Evolutionary conservation across 2,113 vertebrate genomes (phyloP).

Genomic region (Psettodes erumei): DNA sequence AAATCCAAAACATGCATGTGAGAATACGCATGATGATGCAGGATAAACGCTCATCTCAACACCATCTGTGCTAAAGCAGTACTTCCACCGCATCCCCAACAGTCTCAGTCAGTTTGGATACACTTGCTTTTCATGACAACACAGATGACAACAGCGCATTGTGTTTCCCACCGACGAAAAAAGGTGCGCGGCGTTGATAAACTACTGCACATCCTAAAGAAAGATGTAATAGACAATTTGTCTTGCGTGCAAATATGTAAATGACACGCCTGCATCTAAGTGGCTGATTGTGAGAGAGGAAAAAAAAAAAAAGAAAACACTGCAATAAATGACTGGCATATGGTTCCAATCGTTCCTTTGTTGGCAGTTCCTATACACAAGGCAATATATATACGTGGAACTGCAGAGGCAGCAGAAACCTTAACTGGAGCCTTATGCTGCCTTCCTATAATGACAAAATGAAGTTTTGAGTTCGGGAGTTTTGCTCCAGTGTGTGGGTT

Average conservation of each 20-base stretch:
- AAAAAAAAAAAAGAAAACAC: slow-evolving; percentile 35
- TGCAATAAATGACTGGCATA: slow-evolving; percentile 79
- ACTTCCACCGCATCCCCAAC: background rate
- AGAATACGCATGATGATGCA: background rate
- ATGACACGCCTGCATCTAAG: slow-evolving; percentile 70
- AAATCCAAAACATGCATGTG: slow-evolving; percentile 15
- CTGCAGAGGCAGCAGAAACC: slow-evolving; percentile 78
- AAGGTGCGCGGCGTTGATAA: slow-evolving; percentile 34
- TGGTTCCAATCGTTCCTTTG: slow-evolving; percentile 74
- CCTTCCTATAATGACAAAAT: slow-evolving; percentile 72
- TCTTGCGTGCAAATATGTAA: slow-evolving; percentile 76
- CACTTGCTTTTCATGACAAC: background rate
- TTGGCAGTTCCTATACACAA: slow-evolving; percentile 76
- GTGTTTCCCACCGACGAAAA: background rate
- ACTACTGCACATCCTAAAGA: slow-evolving; percentile 18
- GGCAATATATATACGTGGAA: slow-evolving; percentile 77
- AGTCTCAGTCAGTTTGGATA: background rate
- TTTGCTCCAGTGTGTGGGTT: slow-evolving; percentile 32
- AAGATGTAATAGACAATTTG: slow-evolving; percentile 56
- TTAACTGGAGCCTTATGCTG: slow-evolving; percentile 70
- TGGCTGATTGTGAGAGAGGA: slow-evolving; percentile 50
- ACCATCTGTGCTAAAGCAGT: background rate
- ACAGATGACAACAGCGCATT: slow-evolving; percentile 5
- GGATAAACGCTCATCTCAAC: slow-evolving; percentile 5
- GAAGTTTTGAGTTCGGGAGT: slow-evolving; percentile 65